phyloP scores from a whole-genome alignment of 2,113 vertebrate genomes.

The Steatornis caripensis region DNA sequence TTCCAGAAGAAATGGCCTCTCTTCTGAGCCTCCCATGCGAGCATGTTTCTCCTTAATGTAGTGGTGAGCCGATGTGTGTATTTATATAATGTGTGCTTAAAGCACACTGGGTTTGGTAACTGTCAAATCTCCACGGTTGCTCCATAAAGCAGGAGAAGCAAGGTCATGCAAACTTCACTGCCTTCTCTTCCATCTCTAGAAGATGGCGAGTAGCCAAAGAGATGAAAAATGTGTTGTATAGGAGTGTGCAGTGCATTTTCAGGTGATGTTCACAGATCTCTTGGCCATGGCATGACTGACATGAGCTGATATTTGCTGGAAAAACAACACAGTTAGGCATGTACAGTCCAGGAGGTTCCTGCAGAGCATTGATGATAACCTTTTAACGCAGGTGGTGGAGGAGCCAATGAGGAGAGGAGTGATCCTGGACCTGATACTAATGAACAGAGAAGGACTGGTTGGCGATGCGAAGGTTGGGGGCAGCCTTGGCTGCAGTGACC shows the following conservation, averaged over 20 bases:
- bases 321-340: no score
- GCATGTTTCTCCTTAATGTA: background rate
- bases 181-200: background rate
- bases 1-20: background rate
- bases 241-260: background rate
- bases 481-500: no score
- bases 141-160: background rate
- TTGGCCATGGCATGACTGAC: background rate
- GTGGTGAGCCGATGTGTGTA: background rate
- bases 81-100: background rate
- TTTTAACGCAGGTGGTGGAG: no score
- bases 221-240: background rate
- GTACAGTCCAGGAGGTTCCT: no score
- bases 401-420: no score
- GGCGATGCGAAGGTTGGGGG: no score
- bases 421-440: no score
- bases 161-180: background rate
- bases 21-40: background rate
- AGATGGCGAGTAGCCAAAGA: background rate
- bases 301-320: no score
- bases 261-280: background rate
- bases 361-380: no score
- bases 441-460: no score
- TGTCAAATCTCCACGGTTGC: background rate
- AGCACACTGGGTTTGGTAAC: background rate